A percentile compares a stretch with the other conserved stretches of the same genome.
These are phyloP conservation scores for Spodoptera frugiperda DNA, from an alignment of 1,140 invertebrate genomes.

Conservation along the genomic window DNA sequence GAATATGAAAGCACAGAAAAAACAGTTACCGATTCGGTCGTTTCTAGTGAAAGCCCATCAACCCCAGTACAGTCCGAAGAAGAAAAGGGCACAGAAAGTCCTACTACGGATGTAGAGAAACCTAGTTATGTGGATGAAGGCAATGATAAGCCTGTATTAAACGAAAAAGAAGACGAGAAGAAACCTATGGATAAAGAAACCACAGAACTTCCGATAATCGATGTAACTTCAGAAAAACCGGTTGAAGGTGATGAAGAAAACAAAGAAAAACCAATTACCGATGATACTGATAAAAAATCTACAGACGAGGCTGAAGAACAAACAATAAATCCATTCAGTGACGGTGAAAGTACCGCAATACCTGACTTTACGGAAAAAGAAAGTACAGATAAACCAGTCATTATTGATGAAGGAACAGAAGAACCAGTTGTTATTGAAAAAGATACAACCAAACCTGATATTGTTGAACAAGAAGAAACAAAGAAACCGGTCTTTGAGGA, in stretches of 20 bases:
- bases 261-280: conserved; percentile 1
- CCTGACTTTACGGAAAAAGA: conserved; percentile 4
- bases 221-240: background rate
- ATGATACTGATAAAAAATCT: background rate
- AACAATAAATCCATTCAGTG: conserved; percentile 5
- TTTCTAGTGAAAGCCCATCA: too few relatives aligned
- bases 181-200: background rate
- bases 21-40: too few relatives aligned
- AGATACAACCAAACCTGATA: background rate
- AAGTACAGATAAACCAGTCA: conserved; percentile 1
- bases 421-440: conserved; percentile 9
- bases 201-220: too few relatives aligned
- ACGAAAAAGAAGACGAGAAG: background rate
- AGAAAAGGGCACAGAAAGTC: too few relatives aligned
- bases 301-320: background rate
- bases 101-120: too few relatives aligned
- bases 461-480: background rate
- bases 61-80: too few relatives aligned
- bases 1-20: too few relatives aligned
- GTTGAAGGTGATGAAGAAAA: background rate
- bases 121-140: too few relatives aligned
- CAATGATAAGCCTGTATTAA: conserved; percentile 9
- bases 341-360: background rate
- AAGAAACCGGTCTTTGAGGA: conserved; percentile 12
- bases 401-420: conserved; percentile 23